Percentiles rank a stretch among this genome's conserved stretches.
phyloP scores from a whole-genome alignment of 1,140 invertebrate species.

The Lycorma delicatula region DNA sequence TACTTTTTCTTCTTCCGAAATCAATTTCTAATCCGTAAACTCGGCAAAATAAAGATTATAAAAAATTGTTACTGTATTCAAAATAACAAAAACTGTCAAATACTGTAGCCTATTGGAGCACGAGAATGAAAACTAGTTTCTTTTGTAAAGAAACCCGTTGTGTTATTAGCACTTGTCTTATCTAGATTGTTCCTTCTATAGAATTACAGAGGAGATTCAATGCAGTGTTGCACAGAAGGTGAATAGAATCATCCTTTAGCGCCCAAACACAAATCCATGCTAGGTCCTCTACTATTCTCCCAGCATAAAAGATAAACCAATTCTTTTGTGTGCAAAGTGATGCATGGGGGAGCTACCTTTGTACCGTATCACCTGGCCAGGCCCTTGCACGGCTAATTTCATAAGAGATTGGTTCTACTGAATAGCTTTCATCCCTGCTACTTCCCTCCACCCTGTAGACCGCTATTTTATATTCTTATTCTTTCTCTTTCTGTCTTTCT shows the following conservation, averaged over 20 bases:
- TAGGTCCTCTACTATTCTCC: background rate
- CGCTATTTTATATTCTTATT: too few species aligned
- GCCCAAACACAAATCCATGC: background rate
- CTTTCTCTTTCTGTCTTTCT: too few species aligned
- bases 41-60: too few species aligned
- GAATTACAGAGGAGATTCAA: background rate
- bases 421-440: too few species aligned
- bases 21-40: too few species aligned
- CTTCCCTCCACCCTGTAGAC: too few species aligned
- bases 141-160: conserved; percentile 1
- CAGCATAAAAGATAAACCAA: background rate
- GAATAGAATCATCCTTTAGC: background rate
- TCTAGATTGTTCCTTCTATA: background rate
- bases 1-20: too few species aligned
- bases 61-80: too few species aligned
- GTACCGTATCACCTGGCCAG: background rate
- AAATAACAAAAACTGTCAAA: conserved; percentile 3
- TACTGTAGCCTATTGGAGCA: too few species aligned
- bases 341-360: conserved; percentile 4
- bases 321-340: conserved; percentile 3
- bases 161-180: conserved; percentile 4
- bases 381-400: background rate
- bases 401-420: conserved; percentile 2
- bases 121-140: background rate
- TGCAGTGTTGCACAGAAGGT: background rate